Base-by-base conservation (phyloP, 1,140 invertebrate species). In the Amyelois transitella region DNA sequence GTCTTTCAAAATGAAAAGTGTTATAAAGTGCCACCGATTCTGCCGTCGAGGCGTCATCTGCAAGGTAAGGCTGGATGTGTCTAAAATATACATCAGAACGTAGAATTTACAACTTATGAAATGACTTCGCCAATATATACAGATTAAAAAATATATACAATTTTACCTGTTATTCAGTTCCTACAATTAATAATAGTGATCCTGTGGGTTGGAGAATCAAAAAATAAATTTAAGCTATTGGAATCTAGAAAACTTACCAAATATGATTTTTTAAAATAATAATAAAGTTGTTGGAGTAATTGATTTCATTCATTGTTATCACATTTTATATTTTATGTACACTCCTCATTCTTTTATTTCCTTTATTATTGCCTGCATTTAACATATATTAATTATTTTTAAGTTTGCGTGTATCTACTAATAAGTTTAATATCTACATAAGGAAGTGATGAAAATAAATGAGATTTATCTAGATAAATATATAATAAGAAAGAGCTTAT, bases 21-120 rank as follows among this genome's bases (percentile, higher is more conserved):
- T 75, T 77, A 59, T 74, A 81, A 86, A 88, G 85, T 88, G 83
- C 81, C 75, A 80, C 70, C 75, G 71, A 82, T 74, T 77, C 80
- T 80, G 78, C 73, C 85, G 70, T 85, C 81, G 75, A 86, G 80
- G 76, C 85, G 80, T 82, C 79, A 69, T 75, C 69, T 73, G 55
- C 53, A 82, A 88, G 85, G 85, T 88, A 88, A 88, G 85, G 77
- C 77, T 86, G 82, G 84, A 85, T 75, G 82, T 87, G 82, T 79
- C 79, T 83, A 76, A 82, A 38, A 82, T 77, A 83, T 78, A 84
- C 81, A 85, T 81, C 82, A 78, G 72, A 81, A 75, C 65, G 75
- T 80, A 77, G 74, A 66, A 75, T 62, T 64, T 60, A 8, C 47
- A 65, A 68, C 60, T 61, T 58, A 61, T 43, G 19, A 51, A 65